phyloP scores from a whole-genome alignment of 2,113 vertebrate genomes.

The Ellobius talpinus region DNA sequence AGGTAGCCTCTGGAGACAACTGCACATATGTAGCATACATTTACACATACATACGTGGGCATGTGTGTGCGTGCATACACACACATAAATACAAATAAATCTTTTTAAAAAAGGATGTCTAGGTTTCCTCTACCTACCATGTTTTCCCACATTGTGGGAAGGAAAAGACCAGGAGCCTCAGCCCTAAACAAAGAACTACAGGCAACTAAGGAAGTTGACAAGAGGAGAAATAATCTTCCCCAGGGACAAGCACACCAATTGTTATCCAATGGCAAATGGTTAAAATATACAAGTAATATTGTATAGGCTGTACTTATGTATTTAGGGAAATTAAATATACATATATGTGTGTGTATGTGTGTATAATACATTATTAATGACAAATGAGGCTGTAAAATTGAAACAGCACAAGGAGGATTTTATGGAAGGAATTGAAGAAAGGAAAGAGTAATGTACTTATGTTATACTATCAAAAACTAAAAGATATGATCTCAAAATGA shows the following conservation, averaged over 20 bases:
- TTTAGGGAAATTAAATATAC: neutral
- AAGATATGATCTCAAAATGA: neutral
- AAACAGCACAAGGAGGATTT: neutral
- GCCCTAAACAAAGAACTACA: neutral
- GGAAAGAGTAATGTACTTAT: neutral
- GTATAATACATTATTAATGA: neutral
- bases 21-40: neutral
- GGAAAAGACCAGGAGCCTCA: neutral
- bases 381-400: neutral
- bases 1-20: fast-evolving
- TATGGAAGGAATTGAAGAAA: neutral
- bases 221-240: neutral
- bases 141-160: neutral
- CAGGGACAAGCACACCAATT: neutral
- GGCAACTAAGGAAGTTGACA: neutral
- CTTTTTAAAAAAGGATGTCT: neutral
- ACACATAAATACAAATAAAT: neutral
- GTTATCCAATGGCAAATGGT: neutral
- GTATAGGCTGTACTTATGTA: neutral
- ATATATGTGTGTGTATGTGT: neutral
- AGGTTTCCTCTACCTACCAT: neutral
- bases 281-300: neutral
- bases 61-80: neutral
- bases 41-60: neutral
- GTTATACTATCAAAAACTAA: neutral